A percentile compares a stretch with the other conserved stretches of the same genome.
Conservation (phyloP, 2,888 invertebrate genomes). For the Eutolmus rufibarbis region DNA sequence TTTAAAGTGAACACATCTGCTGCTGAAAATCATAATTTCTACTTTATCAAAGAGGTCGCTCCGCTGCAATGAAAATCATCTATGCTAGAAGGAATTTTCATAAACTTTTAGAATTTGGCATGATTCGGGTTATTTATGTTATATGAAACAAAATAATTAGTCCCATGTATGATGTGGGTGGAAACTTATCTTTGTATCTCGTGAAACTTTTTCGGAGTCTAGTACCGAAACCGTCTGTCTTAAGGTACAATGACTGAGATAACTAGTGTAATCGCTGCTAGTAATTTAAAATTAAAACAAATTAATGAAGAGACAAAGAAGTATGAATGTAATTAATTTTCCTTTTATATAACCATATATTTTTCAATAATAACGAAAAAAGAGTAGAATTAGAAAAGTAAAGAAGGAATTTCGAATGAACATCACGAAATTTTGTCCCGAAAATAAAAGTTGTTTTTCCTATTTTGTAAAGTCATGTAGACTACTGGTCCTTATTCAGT, state of each 20-base stretch:
- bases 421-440: neutral
- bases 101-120: neutral
- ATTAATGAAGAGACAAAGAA: neutral
- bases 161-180: neutral
- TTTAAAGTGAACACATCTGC: constrained; percentile 12
- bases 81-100: neutral
- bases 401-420: neutral
- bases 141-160: neutral
- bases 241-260: neutral
- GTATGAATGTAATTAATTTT: neutral
- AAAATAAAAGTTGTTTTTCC: neutral
- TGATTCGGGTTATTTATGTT: neutral
- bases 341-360: neutral
- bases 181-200: neutral
- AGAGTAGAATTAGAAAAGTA: neutral
- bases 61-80: neutral
- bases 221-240: neutral
- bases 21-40: neutral
- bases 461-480: neutral
- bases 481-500: neutral
- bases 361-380: neutral
- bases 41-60: neutral
- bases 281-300: neutral
- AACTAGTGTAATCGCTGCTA: neutral
- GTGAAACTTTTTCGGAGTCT: neutral